These are phyloP conservation scores for Chelon labrosus DNA, from an alignment of 2,797 vertebrate genomes.

Conservation along the genomic window DNA sequence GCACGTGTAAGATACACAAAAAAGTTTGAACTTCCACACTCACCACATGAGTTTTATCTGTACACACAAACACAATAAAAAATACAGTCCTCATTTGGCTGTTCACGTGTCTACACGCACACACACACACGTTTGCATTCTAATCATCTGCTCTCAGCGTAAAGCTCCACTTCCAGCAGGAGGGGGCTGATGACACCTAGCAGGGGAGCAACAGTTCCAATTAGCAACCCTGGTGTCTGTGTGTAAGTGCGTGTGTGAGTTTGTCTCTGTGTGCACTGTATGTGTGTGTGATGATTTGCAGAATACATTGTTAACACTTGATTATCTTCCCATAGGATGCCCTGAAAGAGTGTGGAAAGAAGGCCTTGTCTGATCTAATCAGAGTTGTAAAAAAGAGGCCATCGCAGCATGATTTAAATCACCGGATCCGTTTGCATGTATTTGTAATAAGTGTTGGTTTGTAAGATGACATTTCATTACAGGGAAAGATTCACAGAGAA, in stretches of 20 bases:
- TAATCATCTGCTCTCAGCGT: conserved; percentile 79
- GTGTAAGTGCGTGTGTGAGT: conserved; percentile 39
- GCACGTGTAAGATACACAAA: conserved; percentile 14
- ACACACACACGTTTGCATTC: conserved; percentile 63
- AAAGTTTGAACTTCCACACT: conserved; percentile 53
- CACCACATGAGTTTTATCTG: conserved; percentile 16
- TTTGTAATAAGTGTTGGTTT: conserved; percentile 33
- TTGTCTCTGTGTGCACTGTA: conserved; percentile 15
- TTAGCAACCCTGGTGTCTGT: conserved; percentile 80
- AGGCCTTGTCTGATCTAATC: conserved; percentile 65
- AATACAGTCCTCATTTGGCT: conserved; percentile 34
- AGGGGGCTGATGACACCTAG: conserved; percentile 85
- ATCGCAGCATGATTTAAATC: conserved; percentile 51
- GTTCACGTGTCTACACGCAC: conserved; percentile 29
- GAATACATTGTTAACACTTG: conserved; percentile 77
- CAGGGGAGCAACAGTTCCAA: conserved; percentile 83
- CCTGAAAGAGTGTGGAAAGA: conserved; percentile 28
- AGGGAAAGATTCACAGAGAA: conserved; percentile 13
- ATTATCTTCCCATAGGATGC: conserved; percentile 73
- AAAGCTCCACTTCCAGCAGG: conserved; percentile 78
- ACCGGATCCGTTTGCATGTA: conserved; percentile 47
- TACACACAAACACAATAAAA: conserved; percentile 27
- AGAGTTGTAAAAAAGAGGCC: conserved; percentile 58
- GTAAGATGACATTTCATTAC: conserved; percentile 27
- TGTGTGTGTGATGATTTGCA: conserved; percentile 49